A percentile compares a stretch with the other conserved stretches of the same genome.
Evolutionary conservation across 2,888 invertebrate genomes (phyloP).

Genomic region (Protonemura montana): DNA sequence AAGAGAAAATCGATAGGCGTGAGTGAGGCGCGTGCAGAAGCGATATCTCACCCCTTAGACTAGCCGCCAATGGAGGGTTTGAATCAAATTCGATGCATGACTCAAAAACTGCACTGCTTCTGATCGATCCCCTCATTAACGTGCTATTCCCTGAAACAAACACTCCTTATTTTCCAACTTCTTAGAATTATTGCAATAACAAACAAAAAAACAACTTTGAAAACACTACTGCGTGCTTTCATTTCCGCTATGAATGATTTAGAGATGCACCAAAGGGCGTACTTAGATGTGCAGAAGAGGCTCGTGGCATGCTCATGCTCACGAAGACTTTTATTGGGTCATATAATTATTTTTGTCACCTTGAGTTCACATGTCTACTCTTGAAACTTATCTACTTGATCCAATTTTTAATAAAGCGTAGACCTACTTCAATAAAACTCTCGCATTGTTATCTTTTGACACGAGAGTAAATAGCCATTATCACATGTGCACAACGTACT

Average conservation of each 20-base stretch:
- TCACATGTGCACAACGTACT: neutral
- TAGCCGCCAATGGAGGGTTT: neutral
- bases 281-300: neutral
- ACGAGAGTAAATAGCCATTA: neutral
- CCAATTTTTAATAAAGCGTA: neutral
- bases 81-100: neutral
- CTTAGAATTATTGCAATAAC: neutral
- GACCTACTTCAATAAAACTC: neutral
- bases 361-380: neutral
- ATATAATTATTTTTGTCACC: neutral
- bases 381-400: neutral
- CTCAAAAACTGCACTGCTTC: neutral
- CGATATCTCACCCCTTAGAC: neutral
- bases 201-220: conserved; percentile 1
- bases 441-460: conserved; percentile 4
- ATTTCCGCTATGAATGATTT: too few species aligned
- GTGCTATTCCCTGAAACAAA: neutral
- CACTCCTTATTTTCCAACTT: neutral
- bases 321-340: neutral
- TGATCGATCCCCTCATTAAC: neutral
- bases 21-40: neutral
- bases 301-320: neutral
- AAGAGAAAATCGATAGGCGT: neutral
- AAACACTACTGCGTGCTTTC: neutral
- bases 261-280: neutral